A percentile compares a stretch with the other conserved stretches of the same genome.
phyloP scores from a whole-genome alignment of 2,888 invertebrate genomes.

The Zeuzera pyrina region DNA sequence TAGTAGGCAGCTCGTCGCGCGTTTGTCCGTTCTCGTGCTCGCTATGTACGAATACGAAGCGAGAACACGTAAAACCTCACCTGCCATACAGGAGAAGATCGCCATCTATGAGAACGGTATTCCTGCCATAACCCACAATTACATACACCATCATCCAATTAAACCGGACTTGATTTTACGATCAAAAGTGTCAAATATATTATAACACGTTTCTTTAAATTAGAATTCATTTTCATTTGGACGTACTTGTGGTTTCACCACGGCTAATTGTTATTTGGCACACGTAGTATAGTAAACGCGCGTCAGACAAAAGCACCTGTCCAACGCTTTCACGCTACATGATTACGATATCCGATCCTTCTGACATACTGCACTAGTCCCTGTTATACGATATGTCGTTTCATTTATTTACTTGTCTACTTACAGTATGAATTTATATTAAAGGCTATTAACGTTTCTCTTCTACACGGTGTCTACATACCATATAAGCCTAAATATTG shows the following conservation, averaged over 20 bases:
- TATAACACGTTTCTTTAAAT: constrained; percentile 32
- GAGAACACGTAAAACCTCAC: constrained; percentile 54
- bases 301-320: constrained; percentile 54
- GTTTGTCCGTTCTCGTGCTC: constrained; percentile 40
- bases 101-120: constrained; percentile 71
- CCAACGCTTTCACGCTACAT: constrained; percentile 56
- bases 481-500: too few species aligned
- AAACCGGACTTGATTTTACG: not conserved
- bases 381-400: constrained; percentile 28
- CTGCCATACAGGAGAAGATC: constrained; percentile 66
- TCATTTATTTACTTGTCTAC: not conserved
- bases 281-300: constrained; percentile 34
- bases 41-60: constrained; percentile 63
- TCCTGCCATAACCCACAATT: too few species aligned
- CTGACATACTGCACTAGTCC: constrained; percentile 44
- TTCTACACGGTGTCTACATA: too few species aligned
- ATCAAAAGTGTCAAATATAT: too few species aligned
- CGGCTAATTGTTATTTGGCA: constrained; percentile 59
- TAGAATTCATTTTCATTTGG: constrained; percentile 29
- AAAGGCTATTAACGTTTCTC: not conserved
- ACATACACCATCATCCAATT: too few species aligned
- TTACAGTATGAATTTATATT: not conserved
- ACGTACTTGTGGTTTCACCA: constrained; percentile 40
- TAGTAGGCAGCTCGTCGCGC: too few species aligned
- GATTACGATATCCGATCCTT: constrained; percentile 49